These are phyloP conservation scores for Paratrypauchen microcephalus DNA, from an alignment of 2,797 vertebrate genomes.

Conservation along the genomic window DNA sequence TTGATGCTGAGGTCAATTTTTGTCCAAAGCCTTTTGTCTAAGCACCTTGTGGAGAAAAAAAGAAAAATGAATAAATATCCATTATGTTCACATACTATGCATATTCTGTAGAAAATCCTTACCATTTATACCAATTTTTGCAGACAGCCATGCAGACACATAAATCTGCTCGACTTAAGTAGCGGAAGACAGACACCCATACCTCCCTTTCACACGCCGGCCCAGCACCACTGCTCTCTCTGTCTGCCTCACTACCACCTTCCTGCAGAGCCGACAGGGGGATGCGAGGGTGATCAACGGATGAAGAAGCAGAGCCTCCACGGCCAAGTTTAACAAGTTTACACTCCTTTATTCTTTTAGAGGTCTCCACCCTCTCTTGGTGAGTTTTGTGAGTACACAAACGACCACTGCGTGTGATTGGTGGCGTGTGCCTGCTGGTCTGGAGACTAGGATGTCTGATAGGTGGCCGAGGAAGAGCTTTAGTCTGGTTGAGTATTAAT, in stretches of 20 bases:
- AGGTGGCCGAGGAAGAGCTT: constrained; percentile 81
- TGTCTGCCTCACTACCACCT: constrained; percentile 77
- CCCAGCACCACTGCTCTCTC: constrained; percentile 76
- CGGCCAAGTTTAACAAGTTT: constrained; percentile 69
- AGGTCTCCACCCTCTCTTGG: constrained; percentile 44
- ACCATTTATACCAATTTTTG: constrained; percentile 99
- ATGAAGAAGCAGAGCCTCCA: constrained; percentile 60
- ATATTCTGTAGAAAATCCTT: constrained; percentile 62
- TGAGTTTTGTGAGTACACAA: constrained; percentile 35
- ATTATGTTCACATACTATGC: neutral
- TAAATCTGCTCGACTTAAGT: constrained; percentile 92
- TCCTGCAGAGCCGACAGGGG: constrained; percentile 79
- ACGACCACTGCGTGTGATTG: constrained; percentile 53
- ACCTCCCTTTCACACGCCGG: constrained; percentile 93
- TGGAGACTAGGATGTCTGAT: constrained; percentile 66
- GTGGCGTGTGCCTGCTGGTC: constrained; percentile 48
- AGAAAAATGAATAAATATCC: constrained; percentile 4
- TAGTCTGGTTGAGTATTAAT: constrained; percentile 54
- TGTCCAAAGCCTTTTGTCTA: constrained; percentile 96
- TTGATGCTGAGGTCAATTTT: constrained; percentile 94
- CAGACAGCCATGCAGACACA: constrained; percentile 98
- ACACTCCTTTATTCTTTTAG: constrained; percentile 53
- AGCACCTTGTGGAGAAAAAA: constrained; percentile 80
- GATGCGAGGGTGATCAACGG: constrained; percentile 60
- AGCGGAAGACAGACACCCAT: constrained; percentile 97